A percentile compares a stretch with the other conserved stretches of the same genome.
Evolutionary conservation across 1,140 invertebrate genomes (phyloP).

Genomic region (Nautilus pompilius): DNA sequence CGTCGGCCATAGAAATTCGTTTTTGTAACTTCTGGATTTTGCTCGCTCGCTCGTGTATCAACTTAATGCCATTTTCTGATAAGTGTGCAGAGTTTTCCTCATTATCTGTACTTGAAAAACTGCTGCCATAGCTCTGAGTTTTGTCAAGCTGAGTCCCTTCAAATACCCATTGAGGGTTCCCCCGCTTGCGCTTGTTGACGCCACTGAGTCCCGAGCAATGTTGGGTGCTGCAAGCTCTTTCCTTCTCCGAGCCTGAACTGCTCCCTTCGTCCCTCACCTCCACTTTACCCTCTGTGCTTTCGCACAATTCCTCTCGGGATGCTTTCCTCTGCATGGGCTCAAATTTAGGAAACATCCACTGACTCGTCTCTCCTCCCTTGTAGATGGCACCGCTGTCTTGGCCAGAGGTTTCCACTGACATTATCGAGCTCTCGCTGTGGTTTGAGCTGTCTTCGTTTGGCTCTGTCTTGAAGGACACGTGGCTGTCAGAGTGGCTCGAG

Average conservation of each 20-base stretch:
- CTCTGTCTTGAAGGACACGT: slow-evolving; percentile 26
- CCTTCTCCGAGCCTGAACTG: neutral
- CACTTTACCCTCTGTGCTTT: slow-evolving; percentile 19
- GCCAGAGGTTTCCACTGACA: slow-evolving; percentile 36
- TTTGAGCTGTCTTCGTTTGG: slow-evolving; percentile 45
- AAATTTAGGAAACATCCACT: slow-evolving; percentile 53
- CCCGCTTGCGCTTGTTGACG: slow-evolving; percentile 76
- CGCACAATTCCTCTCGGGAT: slow-evolving; percentile 27
- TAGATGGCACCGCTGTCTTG: slow-evolving; percentile 7
- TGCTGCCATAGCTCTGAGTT: slow-evolving; percentile 19
- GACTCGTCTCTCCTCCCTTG: slow-evolving; percentile 26
- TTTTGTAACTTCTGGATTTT: slow-evolving; percentile 44
- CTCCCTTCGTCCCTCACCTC: slow-evolving; percentile 23
- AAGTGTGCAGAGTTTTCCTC: slow-evolving; percentile 14
- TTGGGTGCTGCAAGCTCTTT: slow-evolving; percentile 51
- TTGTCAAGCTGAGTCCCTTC: slow-evolving; percentile 78
- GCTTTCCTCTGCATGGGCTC: slow-evolving; percentile 38
- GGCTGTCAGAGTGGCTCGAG: slow-evolving; percentile 10
- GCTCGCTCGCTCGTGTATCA: slow-evolving; percentile 20
- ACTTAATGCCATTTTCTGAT: slow-evolving; percentile 15
- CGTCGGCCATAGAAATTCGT: slow-evolving; percentile 25
- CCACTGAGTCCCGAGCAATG: neutral
- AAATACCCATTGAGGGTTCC: slow-evolving; percentile 95
- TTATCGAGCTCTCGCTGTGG: slow-evolving; percentile 52
- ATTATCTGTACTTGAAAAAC: slow-evolving; percentile 11